A percentile compares a stretch with the other conserved stretches of the same genome.
phyloP scores from a whole-genome alignment of 1,140 invertebrate genomes.

The Musca vetustissima region DNA sequence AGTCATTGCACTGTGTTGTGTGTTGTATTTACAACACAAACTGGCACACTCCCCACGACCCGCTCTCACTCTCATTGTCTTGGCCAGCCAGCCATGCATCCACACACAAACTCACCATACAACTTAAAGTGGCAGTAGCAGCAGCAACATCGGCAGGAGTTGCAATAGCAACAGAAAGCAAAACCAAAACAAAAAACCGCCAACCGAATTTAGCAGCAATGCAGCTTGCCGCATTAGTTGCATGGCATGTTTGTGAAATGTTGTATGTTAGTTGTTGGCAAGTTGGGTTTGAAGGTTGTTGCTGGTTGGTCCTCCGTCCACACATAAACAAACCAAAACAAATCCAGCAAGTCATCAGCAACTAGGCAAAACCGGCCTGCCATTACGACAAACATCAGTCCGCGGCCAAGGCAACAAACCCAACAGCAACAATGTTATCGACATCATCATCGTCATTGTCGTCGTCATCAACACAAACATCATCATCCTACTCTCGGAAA shows the following conservation, averaged over 20 bases:
- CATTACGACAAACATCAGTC: too few relatives aligned
- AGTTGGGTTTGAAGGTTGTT: neutral
- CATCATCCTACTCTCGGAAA: neutral
- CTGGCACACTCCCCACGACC: neutral
- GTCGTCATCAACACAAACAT: neutral
- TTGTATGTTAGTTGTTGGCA: neutral
- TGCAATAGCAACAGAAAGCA: neutral
- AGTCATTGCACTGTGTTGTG: slow-evolving; percentile 40
- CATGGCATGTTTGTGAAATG: neutral
- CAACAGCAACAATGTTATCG: too few relatives aligned
- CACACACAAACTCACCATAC: neutral
- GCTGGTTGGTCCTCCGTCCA: too few relatives aligned
- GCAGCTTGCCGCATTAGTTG: neutral
- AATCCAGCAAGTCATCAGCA: too few relatives aligned
- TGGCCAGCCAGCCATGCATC: neutral
- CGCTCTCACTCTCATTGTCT: neutral
- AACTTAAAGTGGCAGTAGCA: neutral
- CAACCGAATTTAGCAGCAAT: neutral
- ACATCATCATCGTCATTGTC: neutral
- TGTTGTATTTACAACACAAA: slow-evolving; percentile 14
- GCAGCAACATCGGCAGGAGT: neutral
- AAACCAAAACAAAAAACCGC: neutral
- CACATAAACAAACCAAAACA: too few relatives aligned
- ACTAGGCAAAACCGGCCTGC: slow-evolving; percentile 18
- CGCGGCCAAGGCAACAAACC: too few relatives aligned